Evolutionary conservation across 2,797 vertebrate genomes (phyloP), one percentile per base, ranked within the genome.

Genomic region (Gastrophryne carolinensis): DNA sequence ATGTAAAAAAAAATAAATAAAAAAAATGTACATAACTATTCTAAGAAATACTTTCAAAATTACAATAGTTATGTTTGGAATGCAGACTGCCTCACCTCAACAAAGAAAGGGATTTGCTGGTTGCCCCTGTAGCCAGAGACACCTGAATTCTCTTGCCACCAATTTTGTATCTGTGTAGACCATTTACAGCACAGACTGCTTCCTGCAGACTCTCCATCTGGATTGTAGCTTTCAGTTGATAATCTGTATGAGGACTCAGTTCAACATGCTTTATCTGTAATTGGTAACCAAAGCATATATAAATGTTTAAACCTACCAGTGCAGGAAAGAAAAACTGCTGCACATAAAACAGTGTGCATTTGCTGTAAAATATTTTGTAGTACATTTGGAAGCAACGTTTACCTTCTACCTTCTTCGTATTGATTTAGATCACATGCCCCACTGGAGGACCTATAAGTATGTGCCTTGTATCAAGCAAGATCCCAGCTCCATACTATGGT

Each of bases 161-260:
- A 1, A 99, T 93, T 88, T 97, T 98, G 73, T 94, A 93, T 79
- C 95, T 93, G 75, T 98, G 97, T 69, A 99, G 89, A 54, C 83
- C 89, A 54, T 93, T 96, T 78, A 98, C 92, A 0, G 96, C 96
- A 21, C 87, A 85, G 44, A 98, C 95, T 0, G 97, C 96, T 86
- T 98, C 96, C 82, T 96, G 95, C 29, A 99, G 86, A 11, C 87
- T 95, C 73, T 91, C 86, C 95, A 99, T 96, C 82, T 96, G 94
- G 75, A 99, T 83, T 1, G 90, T 89, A 34, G 96, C 97, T 83
- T 94, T 97, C 76, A 99, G 83, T 83, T 99, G 97, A 82, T 98
- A 98, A 84, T 99, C 98, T 0, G 97, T 98, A 79, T 99, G 96
- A 53, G 95, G 96, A 81, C 95, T 98, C 54, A 99, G 94, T 79